These are phyloP conservation scores for Habropoda laboriosa DNA, from an alignment of 1,140 invertebrate genomes.

Conservation along the genomic window DNA sequence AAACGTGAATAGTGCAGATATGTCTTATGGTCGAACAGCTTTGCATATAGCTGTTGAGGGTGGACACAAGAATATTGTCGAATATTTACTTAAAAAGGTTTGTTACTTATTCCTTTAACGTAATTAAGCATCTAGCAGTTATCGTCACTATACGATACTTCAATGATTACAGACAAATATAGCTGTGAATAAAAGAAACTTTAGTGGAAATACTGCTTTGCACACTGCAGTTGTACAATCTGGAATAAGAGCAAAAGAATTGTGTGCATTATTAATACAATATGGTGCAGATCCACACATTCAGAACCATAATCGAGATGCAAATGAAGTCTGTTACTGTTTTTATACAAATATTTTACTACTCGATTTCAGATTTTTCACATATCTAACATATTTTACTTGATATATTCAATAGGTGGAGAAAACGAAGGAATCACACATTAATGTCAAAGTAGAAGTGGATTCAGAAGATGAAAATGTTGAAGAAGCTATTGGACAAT, in stretches of 20 bases:
- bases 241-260: slow-evolving; percentile 69
- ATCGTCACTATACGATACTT: background rate
- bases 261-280: slow-evolving; percentile 71
- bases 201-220: slow-evolving; percentile 77
- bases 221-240: slow-evolving; percentile 73
- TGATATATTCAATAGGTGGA: slow-evolving; percentile 29
- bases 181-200: slow-evolving; percentile 74
- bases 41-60: slow-evolving; percentile 83
- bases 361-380: background rate
- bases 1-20: slow-evolving; percentile 80
- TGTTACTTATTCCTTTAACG: slow-evolving; percentile 37
- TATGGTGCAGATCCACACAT: slow-evolving; percentile 73
- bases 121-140: background rate
- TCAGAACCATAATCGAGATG: slow-evolving; percentile 64
- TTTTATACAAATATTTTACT: slow-evolving; percentile 1
- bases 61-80: slow-evolving; percentile 79
- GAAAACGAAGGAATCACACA: background rate
- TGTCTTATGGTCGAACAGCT: slow-evolving; percentile 82
- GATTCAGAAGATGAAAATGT: slow-evolving; percentile 66
- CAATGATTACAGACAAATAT: slow-evolving; percentile 70
- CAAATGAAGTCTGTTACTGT: slow-evolving; percentile 4
- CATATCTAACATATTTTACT: background rate
- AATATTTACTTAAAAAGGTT: slow-evolving; percentile 80
- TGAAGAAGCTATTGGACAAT: slow-evolving; percentile 60
- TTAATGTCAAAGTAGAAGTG: slow-evolving; percentile 51